Percentiles rank a stretch among this genome's conserved stretches.
These are phyloP conservation scores for Brachionichthys hirsutus DNA, from an alignment of 2,113 vertebrate genomes.

Conservation along the genomic window DNA sequence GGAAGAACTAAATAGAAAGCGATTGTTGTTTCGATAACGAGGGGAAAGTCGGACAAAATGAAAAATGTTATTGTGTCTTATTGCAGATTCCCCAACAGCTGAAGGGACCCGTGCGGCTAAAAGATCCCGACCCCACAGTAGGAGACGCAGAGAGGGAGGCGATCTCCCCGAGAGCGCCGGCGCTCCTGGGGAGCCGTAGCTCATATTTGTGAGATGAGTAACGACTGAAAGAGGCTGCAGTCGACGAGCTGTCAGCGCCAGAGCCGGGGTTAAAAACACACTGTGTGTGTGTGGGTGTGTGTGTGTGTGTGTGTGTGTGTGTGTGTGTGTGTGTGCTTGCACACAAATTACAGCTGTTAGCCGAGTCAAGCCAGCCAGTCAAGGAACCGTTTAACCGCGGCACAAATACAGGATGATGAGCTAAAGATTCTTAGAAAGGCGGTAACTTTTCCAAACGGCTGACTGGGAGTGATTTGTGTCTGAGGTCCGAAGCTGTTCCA, in stretches of 20 bases:
- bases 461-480: too few relatives aligned
- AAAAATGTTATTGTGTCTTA: constrained; percentile 7
- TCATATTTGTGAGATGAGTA: constrained; percentile 63
- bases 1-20: neutral
- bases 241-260: constrained; percentile 51
- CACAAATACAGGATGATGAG: neutral
- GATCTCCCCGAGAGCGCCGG: constrained; percentile 40
- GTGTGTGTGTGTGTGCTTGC: neutral
- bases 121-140: constrained; percentile 23
- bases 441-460: neutral
- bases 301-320: too few relatives aligned
- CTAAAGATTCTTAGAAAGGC: neutral
- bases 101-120: constrained; percentile 16
- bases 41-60: neutral
- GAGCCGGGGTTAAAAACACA: constrained; percentile 21
- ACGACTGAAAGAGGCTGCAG: constrained; percentile 38
- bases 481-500: neutral
- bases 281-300: neutral
- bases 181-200: constrained; percentile 49
- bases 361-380: constrained; percentile 15
- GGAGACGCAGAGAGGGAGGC: constrained; percentile 15
- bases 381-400: neutral
- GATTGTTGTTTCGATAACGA: neutral
- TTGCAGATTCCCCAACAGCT: constrained; percentile 5
- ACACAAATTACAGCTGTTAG: constrained; percentile 21